Evolutionary conservation across 2,113 vertebrate genomes (phyloP).

Genomic region (Archilochus colubris): DNA sequence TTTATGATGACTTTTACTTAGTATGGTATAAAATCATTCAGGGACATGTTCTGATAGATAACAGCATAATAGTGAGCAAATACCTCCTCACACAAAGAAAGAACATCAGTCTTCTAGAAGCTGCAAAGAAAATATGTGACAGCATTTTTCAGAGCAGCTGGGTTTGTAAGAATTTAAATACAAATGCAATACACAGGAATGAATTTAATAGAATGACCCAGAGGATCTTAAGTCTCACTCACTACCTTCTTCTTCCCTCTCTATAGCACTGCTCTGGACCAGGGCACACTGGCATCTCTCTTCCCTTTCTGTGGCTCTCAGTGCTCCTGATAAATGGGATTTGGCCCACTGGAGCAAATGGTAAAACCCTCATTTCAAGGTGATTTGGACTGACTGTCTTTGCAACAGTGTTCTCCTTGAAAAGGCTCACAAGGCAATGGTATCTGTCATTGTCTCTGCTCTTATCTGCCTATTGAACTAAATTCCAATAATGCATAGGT

Average conservation of each 20-base stretch:
- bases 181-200: not conserved
- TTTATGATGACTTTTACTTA: not conserved
- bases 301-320: not conserved
- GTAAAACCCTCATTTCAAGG: not conserved
- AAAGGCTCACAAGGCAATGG: not conserved
- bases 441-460: not conserved
- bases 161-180: not conserved
- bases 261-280: not conserved
- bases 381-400: not conserved
- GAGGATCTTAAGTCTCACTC: not conserved
- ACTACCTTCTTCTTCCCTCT: not conserved
- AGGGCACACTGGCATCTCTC: not conserved
- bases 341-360: not conserved
- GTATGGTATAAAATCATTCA: not conserved
- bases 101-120: not conserved
- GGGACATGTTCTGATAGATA: not conserved
- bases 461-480: not conserved
- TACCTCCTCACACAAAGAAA: not conserved
- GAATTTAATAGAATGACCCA: not conserved
- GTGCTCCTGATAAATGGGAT: not conserved
- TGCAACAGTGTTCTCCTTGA: not conserved
- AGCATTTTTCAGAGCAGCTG: not conserved
- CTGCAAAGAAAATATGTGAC: not conserved
- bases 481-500: accelerated
- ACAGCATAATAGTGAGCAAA: not conserved